Base-by-base conservation (phyloP, 1,140 invertebrate genomes). In the Eumaeus atala region DNA sequence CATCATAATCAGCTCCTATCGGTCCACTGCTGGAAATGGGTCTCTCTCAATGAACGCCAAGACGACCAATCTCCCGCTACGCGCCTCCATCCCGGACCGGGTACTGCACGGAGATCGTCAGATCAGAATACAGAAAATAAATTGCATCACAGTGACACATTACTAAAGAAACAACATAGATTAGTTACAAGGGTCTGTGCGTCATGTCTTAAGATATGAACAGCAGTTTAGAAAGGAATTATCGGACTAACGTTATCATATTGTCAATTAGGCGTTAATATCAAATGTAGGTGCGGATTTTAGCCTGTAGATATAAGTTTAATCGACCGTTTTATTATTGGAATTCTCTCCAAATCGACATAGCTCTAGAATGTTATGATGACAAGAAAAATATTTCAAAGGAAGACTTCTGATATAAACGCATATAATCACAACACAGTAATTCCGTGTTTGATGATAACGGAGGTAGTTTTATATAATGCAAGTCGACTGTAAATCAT, bases 251-350 rank as follows among this genome's bases (percentile, higher is more conserved):
- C 40, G 40, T 44, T 44, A 44, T 18, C 40, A 9, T 16, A 9
- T 1, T 40, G 2, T 40, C 17, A 44, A 44, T 44, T 12, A 44
- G 40, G 40, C 40, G 40, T 16, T 16, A 14, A 16, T 44, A 44
- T 44, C 40, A 17, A 44, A 44, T 44, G 14, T 44, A 14, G 16
- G 12, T 16, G 10, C 7, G 38, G 38, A 40, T 40, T 44, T 16
- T 44, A 44, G 16, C 40, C 40, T 44, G 7, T 44, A 16, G 40
- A 44, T 44, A 44, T 14, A 17, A 44, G 17, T 16, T 44, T 44
- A 44, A 44, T 44, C 53, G 21, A 55, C 14, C 40, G 38, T 59
- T 55, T 59, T 59, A 14, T 59, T 51, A 51, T 59, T 55, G 5
- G 14, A 9, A 44, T 16, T 44, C 4, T 6, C 2, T 28, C n/a